These are phyloP conservation scores for Ceyx melanurus DNA, from an alignment of 2,113 vertebrate species.

Conservation along the genomic window DNA sequence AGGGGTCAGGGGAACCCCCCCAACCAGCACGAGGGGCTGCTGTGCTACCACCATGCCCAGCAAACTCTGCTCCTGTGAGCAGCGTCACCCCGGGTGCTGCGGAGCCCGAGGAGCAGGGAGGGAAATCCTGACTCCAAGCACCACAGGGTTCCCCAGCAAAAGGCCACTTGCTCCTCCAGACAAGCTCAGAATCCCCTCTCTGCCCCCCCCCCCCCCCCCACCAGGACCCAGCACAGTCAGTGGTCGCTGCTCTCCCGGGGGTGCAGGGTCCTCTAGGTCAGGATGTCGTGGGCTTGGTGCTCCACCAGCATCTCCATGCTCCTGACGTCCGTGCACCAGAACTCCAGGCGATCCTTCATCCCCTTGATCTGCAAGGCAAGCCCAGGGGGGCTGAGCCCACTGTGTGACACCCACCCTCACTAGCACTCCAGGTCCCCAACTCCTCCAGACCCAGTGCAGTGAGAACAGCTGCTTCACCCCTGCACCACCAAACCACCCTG, in stretches of 20 bases:
- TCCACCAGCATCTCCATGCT: conserved; percentile 98
- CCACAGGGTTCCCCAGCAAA: conserved; percentile 57
- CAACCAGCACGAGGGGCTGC: not conserved
- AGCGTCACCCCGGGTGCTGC: too few species aligned
- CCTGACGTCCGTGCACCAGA: conserved; percentile 94
- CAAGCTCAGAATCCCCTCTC: not conserved
- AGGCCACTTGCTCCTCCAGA: conserved; percentile 52
- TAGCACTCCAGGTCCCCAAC: accelerated
- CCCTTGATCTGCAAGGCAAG: conserved; percentile 87
- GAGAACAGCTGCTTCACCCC: too few species aligned
- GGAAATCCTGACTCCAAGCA: conserved; percentile 50
- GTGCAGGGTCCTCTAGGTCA: conserved; percentile 79
- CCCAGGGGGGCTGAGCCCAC: not conserved
- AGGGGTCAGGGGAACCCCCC: not conserved
- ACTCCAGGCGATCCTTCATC: conserved; percentile 96
- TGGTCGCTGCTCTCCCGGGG: not conserved
- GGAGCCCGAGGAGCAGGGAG: not conserved
- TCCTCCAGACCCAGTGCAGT: not conserved
- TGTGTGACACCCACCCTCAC: not conserved
- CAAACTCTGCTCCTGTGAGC: not conserved
- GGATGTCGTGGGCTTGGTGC: conserved; percentile 95
- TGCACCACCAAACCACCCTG: too few species aligned
- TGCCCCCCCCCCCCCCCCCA: conserved; percentile 24
- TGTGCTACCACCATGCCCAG: not conserved
- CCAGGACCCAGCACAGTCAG: conserved; percentile 34